A percentile compares a stretch with the other conserved stretches of the same genome.
phyloP scores from a whole-genome alignment of 2,888 invertebrate species.

The Pterobdella sp. region DNA sequence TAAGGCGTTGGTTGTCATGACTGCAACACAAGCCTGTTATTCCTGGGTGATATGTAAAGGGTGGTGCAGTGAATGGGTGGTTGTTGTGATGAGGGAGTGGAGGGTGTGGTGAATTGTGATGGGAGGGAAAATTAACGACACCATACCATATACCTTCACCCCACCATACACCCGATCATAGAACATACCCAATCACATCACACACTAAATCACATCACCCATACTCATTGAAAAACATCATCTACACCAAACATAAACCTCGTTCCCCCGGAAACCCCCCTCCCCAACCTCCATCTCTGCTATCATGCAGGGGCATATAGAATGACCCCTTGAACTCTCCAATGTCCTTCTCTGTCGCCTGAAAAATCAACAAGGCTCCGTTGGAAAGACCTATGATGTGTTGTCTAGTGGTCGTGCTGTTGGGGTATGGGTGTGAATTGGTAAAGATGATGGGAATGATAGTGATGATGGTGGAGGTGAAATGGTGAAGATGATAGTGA shows the following conservation, averaged over 20 bases:
- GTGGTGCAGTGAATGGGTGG: conserved; percentile 38
- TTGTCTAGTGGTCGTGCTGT: background rate
- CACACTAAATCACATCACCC: background rate
- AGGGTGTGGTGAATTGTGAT: background rate
- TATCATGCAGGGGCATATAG: background rate
- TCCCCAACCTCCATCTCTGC: background rate
- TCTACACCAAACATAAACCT: background rate
- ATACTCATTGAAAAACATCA: background rate
- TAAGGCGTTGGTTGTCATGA: conserved; percentile 43
- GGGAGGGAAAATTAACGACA: background rate
- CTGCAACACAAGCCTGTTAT: conserved; percentile 44
- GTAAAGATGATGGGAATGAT: too few relatives aligned
- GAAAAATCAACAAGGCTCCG: conserved; percentile 48
- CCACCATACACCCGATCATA: background rate
- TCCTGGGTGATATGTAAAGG: conserved; percentile 48
- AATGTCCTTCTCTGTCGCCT: conserved; percentile 40
- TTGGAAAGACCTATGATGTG: conserved; percentile 48
- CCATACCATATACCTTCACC: background rate
- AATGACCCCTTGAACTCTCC: conserved; percentile 30
- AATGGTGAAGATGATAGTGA: conserved; percentile 9
- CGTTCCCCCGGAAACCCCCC: background rate
- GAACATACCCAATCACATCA: background rate
- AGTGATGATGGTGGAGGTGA: too few relatives aligned
- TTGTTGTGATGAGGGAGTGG: too few relatives aligned
- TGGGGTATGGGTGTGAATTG: background rate